phyloP scores from a whole-genome alignment of 2,888 invertebrate genomes.

The Diploptera punctata region DNA sequence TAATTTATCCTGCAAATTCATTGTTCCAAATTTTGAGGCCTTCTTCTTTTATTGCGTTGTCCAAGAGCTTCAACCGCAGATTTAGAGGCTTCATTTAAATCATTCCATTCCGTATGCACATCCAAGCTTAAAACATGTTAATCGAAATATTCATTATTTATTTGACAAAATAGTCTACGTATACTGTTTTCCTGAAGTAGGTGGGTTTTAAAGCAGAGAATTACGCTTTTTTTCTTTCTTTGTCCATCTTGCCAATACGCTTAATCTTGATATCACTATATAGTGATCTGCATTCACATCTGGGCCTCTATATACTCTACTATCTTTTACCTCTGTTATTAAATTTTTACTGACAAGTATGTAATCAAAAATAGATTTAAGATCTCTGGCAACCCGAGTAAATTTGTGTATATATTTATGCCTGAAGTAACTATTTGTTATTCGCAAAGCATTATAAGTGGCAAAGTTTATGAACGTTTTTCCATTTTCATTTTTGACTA shows the following conservation, averaged over 20 bases:
- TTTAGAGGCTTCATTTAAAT: neutral
- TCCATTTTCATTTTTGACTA: neutral
- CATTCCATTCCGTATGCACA: neutral
- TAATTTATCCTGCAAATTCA: neutral
- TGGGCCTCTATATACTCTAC: too few relatives aligned
- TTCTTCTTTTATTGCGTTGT: neutral
- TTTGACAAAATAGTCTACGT: neutral
- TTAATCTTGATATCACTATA: neutral
- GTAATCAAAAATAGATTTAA: neutral
- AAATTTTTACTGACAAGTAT: too few relatives aligned
- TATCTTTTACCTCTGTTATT: too few relatives aligned
- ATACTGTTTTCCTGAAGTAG: neutral
- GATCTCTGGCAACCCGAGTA: too few relatives aligned
- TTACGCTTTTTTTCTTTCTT: neutral
- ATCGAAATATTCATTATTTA: neutral
- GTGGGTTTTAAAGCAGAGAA: neutral
- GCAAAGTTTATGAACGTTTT: neutral
- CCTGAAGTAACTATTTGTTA: neutral
- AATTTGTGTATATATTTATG: neutral
- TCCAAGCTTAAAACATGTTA: neutral
- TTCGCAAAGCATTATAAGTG: neutral
- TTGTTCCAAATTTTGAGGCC: too few relatives aligned
- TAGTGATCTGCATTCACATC: neutral
- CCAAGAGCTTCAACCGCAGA: neutral
- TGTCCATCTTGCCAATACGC: too few relatives aligned